These are phyloP conservation scores for Drosophila prolongata DNA, from an alignment of 2,888 invertebrate genomes.

Conservation along the genomic window DNA sequence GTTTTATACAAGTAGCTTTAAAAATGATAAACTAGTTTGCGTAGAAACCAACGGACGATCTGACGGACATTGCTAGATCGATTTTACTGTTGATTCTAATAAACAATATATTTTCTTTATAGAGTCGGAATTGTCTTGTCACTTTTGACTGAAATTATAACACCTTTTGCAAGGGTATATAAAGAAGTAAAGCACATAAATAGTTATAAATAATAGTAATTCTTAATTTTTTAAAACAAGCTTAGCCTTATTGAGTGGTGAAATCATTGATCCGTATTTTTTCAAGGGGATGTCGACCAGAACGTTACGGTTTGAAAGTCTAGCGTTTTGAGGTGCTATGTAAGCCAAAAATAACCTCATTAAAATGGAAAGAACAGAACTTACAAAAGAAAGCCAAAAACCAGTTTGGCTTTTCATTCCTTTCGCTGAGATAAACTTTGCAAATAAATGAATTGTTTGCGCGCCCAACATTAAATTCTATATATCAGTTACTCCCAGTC, in stretches of 20 bases:
- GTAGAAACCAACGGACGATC: too few species aligned
- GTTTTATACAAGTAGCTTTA: too few species aligned
- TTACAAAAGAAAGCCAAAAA: slow-evolving; percentile 17
- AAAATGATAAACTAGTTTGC: too few species aligned
- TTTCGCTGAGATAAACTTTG: slow-evolving; percentile 6
- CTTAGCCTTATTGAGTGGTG: neutral
- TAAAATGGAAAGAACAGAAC: slow-evolving; percentile 18
- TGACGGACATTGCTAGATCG: too few species aligned
- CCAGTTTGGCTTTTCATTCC: slow-evolving; percentile 15
- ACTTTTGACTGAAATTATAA: too few species aligned
- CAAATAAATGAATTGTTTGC: slow-evolving; percentile 6
- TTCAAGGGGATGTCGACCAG: slow-evolving; percentile 15
- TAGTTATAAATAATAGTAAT: too few species aligned
- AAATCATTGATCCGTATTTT: slow-evolving; percentile 22
- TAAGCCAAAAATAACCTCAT: slow-evolving; percentile 34
- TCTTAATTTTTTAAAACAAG: neutral
- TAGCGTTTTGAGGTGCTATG: slow-evolving; percentile 8
- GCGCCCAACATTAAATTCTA: neutral
- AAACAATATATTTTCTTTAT: too few species aligned
- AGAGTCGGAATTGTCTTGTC: too few species aligned
- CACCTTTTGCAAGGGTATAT: too few species aligned
- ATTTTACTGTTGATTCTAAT: too few species aligned
- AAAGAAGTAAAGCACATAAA: too few species aligned
- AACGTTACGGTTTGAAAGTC: slow-evolving; percentile 28
- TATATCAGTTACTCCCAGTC: slow-evolving; percentile 11